Base-by-base conservation (phyloP, 2,888 invertebrate species). In the Toxonevra muliebris region DNA sequence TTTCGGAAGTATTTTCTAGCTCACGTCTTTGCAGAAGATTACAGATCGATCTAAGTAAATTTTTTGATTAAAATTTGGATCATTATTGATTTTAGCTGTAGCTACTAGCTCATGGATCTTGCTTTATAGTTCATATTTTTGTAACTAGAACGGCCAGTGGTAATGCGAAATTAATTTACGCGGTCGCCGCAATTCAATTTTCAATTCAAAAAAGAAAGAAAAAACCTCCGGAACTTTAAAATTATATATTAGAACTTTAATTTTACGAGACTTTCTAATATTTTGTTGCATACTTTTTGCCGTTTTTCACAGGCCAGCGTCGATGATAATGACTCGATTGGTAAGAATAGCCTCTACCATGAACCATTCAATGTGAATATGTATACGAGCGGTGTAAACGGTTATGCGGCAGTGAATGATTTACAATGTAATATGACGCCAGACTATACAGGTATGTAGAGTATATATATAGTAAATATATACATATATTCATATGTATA, bases 371-470 rank as follows among this genome's bases (percentile, higher is more conserved):
- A 86, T 77, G 85, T 86, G 70, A 86, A 86, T 69, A 84, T 85
- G 83, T 85, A 85, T 70, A 86, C 85, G 62, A 85, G 84, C 79
- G 84, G 86, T 52, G 86, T 85, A 69, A 85, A 84, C 77, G 85
- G 85, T 68, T 85, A 85, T 76, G 84, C 86, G 74, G 81, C 85
- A 75, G 86, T 85, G 77, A 85, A 85, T 83, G 83, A 86, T 77
- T 86, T 86, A 76, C 83, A 86, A 70, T 85, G 86, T 76, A 86
- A 86, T 76, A 86, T 85, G 82, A 88, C 88, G 79, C 88, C 88
- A 69, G 88, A 88, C 82, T 89, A 88, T 81, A 87, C 88, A 84
- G 88, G 88, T 89, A 85, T 85, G 65, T 41, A 50, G 10, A 13
- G 8, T 17, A 42, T n/a, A 17, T 11, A 57, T n/a, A n/a, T n/a